Evolutionary conservation across 2,888 invertebrate genomes (phyloP).

Genomic region (Isotomurus palustris): DNA sequence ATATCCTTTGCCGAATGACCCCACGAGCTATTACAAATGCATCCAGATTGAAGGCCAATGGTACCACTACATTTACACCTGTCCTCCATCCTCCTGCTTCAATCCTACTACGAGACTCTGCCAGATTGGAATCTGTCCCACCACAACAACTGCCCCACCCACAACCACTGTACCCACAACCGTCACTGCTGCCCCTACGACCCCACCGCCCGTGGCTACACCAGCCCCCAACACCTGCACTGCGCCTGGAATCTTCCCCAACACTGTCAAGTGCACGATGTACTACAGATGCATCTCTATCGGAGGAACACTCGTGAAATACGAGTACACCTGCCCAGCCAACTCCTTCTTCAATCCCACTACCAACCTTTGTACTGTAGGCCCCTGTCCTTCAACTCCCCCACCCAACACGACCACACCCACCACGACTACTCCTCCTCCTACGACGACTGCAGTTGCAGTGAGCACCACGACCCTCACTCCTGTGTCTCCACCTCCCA

Average conservation of each 20-base stretch:
- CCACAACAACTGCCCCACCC: background rate
- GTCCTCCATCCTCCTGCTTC: constrained; percentile 20
- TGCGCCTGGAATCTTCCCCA: constrained; percentile 1
- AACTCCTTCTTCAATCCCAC: too few species aligned
- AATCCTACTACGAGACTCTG: constrained; percentile 8
- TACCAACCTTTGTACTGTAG: constrained; percentile 10
- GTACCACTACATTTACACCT: constrained; percentile 18
- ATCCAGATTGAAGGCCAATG: constrained; percentile 18
- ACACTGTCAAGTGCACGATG: background rate
- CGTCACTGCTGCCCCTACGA: background rate
- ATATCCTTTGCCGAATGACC: constrained; percentile 17
- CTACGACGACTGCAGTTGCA: background rate
- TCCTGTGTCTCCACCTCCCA: background rate
- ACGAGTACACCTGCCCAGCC: constrained; percentile 7
- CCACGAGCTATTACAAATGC: constrained; percentile 26
- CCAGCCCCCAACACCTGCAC: background rate
- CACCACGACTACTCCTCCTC: background rate
- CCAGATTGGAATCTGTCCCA: constrained; percentile 8
- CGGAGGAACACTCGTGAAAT: constrained; percentile 1
- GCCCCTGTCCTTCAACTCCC: constrained; percentile 3
- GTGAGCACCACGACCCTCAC: background rate
- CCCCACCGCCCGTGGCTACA: background rate
- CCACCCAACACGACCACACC: constrained; percentile 8
- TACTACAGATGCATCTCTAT: constrained; percentile 8
- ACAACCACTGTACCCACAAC: constrained; percentile 2